phyloP scores from a whole-genome alignment of 2,797 vertebrate species.

The Aulostomus chinensis region DNA sequence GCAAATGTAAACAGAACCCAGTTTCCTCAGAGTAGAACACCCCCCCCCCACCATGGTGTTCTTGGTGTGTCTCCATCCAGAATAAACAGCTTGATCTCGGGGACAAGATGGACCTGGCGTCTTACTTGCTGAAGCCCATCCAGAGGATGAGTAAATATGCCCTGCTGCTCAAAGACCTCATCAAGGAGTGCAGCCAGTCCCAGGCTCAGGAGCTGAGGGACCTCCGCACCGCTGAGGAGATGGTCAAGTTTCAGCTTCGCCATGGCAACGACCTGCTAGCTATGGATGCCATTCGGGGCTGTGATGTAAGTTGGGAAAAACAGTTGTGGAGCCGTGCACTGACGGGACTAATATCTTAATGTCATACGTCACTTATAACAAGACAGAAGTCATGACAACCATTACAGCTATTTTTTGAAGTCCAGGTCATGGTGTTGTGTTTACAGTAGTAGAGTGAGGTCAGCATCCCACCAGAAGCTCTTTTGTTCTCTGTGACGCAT shows the following conservation, averaged over 20 bases:
- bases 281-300: constrained; percentile 86
- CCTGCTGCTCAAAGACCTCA: constrained; percentile 85
- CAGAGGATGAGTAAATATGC: constrained; percentile 90
- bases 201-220: constrained; percentile 85
- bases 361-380: constrained; percentile 1
- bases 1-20: not conserved
- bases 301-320: constrained; percentile 78
- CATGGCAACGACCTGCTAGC: constrained; percentile 88
- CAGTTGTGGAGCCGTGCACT: not conserved
- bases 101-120: constrained; percentile 89
- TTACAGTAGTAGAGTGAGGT: constrained; percentile 28
- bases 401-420: constrained; percentile 37
- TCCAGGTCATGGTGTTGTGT: constrained; percentile 42
- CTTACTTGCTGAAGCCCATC: constrained; percentile 88
- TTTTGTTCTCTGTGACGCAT: constrained; percentile 69
- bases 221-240: constrained; percentile 81
- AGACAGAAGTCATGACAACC: constrained; percentile 10
- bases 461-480: constrained; percentile 24
- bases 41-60: not conserved
- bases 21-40: too few species aligned
- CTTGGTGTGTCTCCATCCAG: constrained; percentile 50
- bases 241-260: constrained; percentile 89
- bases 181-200: constrained; percentile 81
- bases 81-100: constrained; percentile 83
- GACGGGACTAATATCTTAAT: too few species aligned